Evolutionary conservation across 2,888 invertebrate genomes (phyloP).

Genomic region (Pyrocoelia pectoralis): DNA sequence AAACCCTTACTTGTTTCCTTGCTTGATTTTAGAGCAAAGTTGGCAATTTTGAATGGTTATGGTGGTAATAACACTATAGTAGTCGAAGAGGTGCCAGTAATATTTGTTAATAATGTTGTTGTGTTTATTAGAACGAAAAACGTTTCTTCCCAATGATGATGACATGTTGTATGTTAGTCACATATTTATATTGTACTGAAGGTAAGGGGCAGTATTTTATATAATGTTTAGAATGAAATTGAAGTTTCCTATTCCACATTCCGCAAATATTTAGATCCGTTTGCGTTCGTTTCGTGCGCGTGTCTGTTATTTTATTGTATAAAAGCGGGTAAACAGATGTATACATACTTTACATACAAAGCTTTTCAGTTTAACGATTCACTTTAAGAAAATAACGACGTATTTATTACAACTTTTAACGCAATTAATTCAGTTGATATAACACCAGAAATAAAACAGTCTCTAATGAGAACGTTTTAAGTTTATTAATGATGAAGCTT

Average conservation of each 20-base stretch:
- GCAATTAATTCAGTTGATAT: constrained; percentile 46
- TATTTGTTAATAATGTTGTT: no score
- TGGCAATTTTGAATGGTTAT: no score
- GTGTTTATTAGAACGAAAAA: no score
- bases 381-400: constrained; percentile 22
- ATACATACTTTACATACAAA: neutral
- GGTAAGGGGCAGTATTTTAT: no score
- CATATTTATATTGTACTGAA: no score
- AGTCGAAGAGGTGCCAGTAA: no score
- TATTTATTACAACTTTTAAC: constrained; percentile 27
- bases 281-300: neutral
- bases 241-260: neutral
- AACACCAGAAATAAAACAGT: constrained; percentile 45
- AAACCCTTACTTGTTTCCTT: no score
- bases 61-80: no score
- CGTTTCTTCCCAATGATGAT: no score
- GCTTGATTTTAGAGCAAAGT: no score
- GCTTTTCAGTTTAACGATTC: constrained; percentile 6
- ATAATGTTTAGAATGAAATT: neutral
- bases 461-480: constrained; percentile 41
- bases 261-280: neutral
- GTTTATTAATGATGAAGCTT: constrained; percentile 46
- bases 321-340: neutral
- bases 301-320: neutral
- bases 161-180: no score